Evolutionary conservation across 2,888 invertebrate species (phyloP), one percentile per base, ranked within the genome.

Genomic region (Drosophila heteroneura): DNA sequence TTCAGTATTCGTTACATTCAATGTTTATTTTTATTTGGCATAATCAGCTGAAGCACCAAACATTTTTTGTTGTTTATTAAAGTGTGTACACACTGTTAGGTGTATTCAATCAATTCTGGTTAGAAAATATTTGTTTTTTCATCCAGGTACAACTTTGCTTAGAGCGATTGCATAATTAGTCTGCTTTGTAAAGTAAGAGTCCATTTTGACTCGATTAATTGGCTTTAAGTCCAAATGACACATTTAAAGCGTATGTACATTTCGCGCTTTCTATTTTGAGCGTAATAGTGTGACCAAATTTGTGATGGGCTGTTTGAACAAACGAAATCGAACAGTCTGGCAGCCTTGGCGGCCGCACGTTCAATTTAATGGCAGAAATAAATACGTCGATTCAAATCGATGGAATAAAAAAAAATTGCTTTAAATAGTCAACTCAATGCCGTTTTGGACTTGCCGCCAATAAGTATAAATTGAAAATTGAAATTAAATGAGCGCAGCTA

Each of bases 401-500:
- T 61, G n/a, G 12, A 35, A 14, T 16, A 28, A 26, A 32, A 53
- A 52, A 32, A 3, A 51, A 0, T 1, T 9, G 30, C 10, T 30
- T 14, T 28, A 37, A 56, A 28, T 28, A 26, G 19, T 4, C 19
- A 56, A 12, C 4, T 19, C n/a, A 4, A n/a, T 26, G 26, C 12
- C 16, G 30, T 12, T 59, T 70, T 52, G 1, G 39, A 59, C 32
- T 28, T 35, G 39, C 22, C 35, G 63, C 57, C 26, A 14, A 81
- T 78, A 62, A 75, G 64, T 14, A n/a, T 35, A 39, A 12, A 14
- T 12, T 16, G 51, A 32, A 71, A 76, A 70, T 69, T 70, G 30
- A 76, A 86, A 63, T 67, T 54, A 62, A 72, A 71, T 76, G 72
- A 60, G 30, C 22, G 33, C 12, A 32, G 85, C 89, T 84, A 80